A percentile compares a stretch with the other conserved stretches of the same genome.
These are phyloP conservation scores for Okapia johnstoni DNA, from an alignment of 2,113 vertebrate genomes.

Conservation along the genomic window DNA sequence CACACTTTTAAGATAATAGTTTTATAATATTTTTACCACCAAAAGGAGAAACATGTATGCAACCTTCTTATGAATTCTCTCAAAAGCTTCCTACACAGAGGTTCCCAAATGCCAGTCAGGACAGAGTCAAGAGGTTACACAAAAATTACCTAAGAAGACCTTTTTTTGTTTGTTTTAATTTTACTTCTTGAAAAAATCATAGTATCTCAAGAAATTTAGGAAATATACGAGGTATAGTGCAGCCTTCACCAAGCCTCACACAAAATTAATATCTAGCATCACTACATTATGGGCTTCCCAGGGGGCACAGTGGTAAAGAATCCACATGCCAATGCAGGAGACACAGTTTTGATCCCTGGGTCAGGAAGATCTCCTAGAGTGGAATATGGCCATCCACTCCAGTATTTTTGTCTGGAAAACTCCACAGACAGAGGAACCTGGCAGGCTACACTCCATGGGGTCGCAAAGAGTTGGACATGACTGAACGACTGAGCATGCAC, in stretches of 20 bases:
- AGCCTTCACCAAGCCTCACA: accelerated
- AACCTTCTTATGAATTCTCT: background rate
- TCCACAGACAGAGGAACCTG: background rate
- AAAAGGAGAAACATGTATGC: background rate
- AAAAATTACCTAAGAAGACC: background rate
- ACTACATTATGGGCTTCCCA: background rate
- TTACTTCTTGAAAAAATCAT: background rate
- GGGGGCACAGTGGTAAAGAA: background rate
- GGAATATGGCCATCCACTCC: background rate
- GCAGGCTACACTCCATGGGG: background rate
- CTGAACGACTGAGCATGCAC: accelerated
- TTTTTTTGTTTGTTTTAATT: background rate
- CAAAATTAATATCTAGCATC: background rate
- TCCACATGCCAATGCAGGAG: background rate
- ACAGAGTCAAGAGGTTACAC: background rate
- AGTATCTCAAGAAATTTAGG: background rate
- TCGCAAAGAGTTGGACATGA: background rate
- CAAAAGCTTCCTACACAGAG: background rate
- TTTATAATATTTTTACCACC: background rate
- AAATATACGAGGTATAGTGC: background rate
- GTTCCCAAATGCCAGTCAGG: background rate
- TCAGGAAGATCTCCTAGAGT: background rate
- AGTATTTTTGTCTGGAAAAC: background rate
- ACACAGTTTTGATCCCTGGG: background rate
- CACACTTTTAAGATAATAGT: background rate